Conservation (phyloP, 2,888 invertebrate genomes). For the Galerucella pusilla region DNA sequence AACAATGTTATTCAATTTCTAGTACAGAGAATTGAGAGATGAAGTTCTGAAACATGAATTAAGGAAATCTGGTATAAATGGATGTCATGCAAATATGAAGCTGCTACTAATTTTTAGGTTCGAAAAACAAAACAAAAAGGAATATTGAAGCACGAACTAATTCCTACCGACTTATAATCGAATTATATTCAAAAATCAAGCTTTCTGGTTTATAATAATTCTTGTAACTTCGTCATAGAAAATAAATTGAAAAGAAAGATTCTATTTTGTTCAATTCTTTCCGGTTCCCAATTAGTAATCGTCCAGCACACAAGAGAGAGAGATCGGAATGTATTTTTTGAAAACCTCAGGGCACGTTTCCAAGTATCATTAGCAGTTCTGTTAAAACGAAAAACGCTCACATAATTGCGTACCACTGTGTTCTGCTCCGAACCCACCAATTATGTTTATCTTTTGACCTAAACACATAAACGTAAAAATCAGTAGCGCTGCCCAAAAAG, state of each 20-base stretch:
- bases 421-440: conserved; percentile 20
- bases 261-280: conserved; percentile 14
- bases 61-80: too few relatives aligned
- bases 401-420: conserved; percentile 27
- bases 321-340: conserved; percentile 22
- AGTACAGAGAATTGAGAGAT: too few relatives aligned
- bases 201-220: background rate
- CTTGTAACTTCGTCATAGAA: background rate
- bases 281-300: conserved; percentile 20
- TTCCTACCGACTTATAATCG: too few relatives aligned
- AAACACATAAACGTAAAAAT: conserved; percentile 27
- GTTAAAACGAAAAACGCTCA: conserved; percentile 28
- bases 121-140: too few relatives aligned
- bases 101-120: too few relatives aligned
- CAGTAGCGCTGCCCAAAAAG: conserved; percentile 13
- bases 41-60: too few relatives aligned
- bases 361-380: conserved; percentile 27
- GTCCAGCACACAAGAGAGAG: background rate
- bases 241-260: conserved; percentile 10
- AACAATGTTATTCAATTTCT: too few relatives aligned
- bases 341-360: conserved; percentile 28
- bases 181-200: too few relatives aligned
- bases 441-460: conserved; percentile 27
- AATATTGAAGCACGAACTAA: too few relatives aligned
- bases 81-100: too few relatives aligned